phyloP scores from a whole-genome alignment of 2,888 invertebrate genomes.

The Acleris cristana region DNA sequence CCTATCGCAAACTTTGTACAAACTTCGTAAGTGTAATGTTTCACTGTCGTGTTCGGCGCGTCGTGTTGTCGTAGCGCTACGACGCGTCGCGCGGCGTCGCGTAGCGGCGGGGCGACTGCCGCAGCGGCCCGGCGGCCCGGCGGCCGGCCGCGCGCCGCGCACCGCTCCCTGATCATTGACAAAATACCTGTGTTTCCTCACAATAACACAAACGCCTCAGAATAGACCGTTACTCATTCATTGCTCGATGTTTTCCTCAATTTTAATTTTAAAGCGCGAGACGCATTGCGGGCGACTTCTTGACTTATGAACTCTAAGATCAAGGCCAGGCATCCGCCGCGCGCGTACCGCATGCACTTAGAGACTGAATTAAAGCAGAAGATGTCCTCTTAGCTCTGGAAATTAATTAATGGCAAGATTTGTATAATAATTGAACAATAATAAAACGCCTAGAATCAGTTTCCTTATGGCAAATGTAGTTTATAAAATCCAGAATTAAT shows the following conservation, averaged over 20 bases:
- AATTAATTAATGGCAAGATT: too few species aligned
- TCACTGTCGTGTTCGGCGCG: conserved; percentile 28
- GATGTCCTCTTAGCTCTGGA: too few species aligned
- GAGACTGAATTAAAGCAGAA: too few species aligned
- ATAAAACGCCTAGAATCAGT: background rate
- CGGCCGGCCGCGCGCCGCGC: conserved; percentile 52
- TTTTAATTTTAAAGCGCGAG: conserved; percentile 3
- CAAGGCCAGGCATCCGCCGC: background rate
- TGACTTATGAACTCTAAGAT: background rate
- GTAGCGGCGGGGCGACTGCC: conserved; percentile 57
- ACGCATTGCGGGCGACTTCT: conserved; percentile 19
- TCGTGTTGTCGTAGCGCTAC: conserved; percentile 36
- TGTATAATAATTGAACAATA: background rate
- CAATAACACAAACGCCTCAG: conserved; percentile 51
- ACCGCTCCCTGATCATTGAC: conserved; percentile 70
- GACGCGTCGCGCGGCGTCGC: conserved; percentile 49
- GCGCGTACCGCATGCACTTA: too few species aligned
- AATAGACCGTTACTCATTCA: conserved; percentile 37
- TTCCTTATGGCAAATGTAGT: conserved; percentile 14
- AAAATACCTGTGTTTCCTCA: conserved; percentile 75
- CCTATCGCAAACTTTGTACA: background rate
- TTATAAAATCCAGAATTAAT: background rate
- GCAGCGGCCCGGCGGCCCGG: conserved; percentile 45
- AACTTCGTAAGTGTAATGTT: conserved; percentile 4
- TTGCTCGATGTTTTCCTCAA: conserved; percentile 23